Evolutionary conservation across 2,888 invertebrate species (phyloP).

Genomic region (Calameuta filiformis): DNA sequence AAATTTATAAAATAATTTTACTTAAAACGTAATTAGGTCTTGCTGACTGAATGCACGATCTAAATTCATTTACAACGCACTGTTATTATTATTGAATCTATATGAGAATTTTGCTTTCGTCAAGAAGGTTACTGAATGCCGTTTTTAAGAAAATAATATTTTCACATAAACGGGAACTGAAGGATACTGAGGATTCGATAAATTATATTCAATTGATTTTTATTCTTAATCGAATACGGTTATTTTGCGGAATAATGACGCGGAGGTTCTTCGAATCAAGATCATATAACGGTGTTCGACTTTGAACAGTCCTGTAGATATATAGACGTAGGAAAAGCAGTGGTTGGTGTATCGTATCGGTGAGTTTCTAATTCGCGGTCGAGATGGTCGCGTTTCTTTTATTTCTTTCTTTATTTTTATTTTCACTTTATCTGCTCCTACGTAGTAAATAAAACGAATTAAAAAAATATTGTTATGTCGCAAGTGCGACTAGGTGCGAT

Average conservation of each 20-base stretch:
- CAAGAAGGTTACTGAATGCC: too few species aligned
- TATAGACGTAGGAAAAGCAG: not conserved
- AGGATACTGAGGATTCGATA: not conserved
- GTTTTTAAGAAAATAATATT: too few species aligned
- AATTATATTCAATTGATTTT: not conserved
- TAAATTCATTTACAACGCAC: too few species aligned
- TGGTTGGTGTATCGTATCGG: not conserved
- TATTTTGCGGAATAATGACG: not conserved
- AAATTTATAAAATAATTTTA: not conserved
- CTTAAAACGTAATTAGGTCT: not conserved
- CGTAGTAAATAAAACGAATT: not conserved
- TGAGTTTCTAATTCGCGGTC: constrained; percentile 5
- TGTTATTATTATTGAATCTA: too few species aligned
- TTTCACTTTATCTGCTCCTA: not conserved
- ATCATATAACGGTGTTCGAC: not conserved
- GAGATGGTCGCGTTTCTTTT: not conserved
- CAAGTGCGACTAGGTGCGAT: not conserved
- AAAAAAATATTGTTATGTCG: not conserved
- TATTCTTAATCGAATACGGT: not conserved
- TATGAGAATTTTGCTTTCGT: too few species aligned
- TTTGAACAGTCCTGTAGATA: constrained; percentile 1
- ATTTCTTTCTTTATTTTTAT: not conserved
- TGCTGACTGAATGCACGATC: too few species aligned
- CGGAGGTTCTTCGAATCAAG: not conserved
- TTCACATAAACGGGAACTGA: too few species aligned